Conservation (phyloP, 2,113 vertebrate species). For the Pelobates fuscus region DNA sequence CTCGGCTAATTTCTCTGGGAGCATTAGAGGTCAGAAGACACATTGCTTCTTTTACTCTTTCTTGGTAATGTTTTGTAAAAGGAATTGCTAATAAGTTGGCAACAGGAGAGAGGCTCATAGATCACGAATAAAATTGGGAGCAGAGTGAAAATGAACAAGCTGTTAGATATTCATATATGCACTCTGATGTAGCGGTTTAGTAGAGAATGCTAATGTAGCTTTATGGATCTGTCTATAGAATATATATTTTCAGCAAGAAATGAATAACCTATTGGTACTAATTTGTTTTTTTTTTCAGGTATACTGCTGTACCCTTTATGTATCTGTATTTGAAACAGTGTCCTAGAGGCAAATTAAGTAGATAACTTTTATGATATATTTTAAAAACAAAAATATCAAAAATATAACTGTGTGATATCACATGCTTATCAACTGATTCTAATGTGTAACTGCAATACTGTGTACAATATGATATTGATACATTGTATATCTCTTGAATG, state of each 20-base stretch:
- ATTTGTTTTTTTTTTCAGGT: neutral
- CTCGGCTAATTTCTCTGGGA: conserved; percentile 36
- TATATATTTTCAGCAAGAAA: conserved; percentile 15
- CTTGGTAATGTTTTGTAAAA: conserved; percentile 31
- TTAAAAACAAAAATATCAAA: no score
- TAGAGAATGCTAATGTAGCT: conserved; percentile 24
- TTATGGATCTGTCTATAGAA: neutral
- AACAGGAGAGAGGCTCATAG: conserved; percentile 27
- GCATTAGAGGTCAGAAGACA: conserved; percentile 45
- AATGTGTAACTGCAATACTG: no score
- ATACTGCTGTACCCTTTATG: neutral
- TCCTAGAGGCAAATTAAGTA: neutral
- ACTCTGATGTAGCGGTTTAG: conserved; percentile 16
- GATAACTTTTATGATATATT: no score
- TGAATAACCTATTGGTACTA: neutral
- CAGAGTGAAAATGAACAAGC: conserved; percentile 10
- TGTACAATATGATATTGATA: no score
- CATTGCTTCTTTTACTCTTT: conserved; percentile 24
- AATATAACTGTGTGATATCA: no score
- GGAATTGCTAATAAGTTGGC: conserved; percentile 43
- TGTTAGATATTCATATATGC: conserved; percentile 42
- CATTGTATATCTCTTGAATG: no score
- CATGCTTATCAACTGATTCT: no score
- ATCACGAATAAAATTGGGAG: conserved; percentile 27
- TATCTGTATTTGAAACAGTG: neutral